Conservation (phyloP, 2,113 vertebrate species). For the Hydrolagus affinis region DNA sequence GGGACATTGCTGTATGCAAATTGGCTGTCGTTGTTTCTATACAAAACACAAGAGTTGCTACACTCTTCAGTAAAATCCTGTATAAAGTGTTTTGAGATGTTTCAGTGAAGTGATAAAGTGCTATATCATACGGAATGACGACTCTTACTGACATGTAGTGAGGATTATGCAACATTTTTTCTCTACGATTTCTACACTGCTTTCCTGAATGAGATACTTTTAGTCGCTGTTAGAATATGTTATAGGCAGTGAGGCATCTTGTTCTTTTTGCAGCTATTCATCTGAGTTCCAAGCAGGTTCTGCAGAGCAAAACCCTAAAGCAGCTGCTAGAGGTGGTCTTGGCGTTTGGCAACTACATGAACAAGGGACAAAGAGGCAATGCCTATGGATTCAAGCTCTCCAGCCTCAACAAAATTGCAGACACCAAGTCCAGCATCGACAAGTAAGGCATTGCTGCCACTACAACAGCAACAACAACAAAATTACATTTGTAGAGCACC, state of each 20-base stretch:
- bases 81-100: too few relatives aligned
- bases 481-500: too few relatives aligned
- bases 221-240: too few relatives aligned
- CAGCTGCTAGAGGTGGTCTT: conserved; percentile 93
- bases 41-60: too few relatives aligned
- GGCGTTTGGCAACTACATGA: conserved; percentile 98
- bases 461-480: too few relatives aligned
- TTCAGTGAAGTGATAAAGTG: too few relatives aligned
- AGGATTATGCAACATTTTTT: too few relatives aligned
- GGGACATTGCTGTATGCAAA: too few relatives aligned
- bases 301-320: conserved; percentile 78
- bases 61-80: too few relatives aligned
- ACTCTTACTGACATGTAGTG: too few relatives aligned
- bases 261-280: conserved; percentile 63
- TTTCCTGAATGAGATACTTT: neutral
- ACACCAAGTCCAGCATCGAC: conserved; percentile 98
- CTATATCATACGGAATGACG: too few relatives aligned
- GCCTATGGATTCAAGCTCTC: conserved; percentile 94
- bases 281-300: conserved; percentile 78
- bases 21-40: too few relatives aligned
- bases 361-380: conserved; percentile 94
- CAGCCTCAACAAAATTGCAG: conserved; percentile 95
- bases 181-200: neutral
- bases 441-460: conserved; percentile 65
- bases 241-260: neutral